Percentiles rank a stretch among this genome's conserved stretches.
These are phyloP conservation scores for Pinna nobilis DNA, from an alignment of 1,140 invertebrate genomes.

Conservation along the genomic window DNA sequence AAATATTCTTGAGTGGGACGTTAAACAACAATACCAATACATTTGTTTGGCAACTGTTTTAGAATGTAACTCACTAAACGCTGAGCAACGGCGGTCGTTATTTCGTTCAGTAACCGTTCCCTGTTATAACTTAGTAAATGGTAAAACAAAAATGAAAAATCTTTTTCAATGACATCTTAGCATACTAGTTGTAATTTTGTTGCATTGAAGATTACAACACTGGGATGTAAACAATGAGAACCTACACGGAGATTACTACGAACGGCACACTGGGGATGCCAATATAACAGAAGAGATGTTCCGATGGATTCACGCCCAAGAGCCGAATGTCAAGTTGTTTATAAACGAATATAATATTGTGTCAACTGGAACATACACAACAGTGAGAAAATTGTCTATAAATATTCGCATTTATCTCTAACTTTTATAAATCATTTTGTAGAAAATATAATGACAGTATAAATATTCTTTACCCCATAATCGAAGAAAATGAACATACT, in stretches of 20 bases:
- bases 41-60: no score
- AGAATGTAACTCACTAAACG: no score
- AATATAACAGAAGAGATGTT: slow-evolving; percentile 60
- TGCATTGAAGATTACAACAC: slow-evolving; percentile 36
- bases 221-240: slow-evolving; percentile 70
- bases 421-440: no score
- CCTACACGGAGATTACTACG: slow-evolving; percentile 51
- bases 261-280: slow-evolving; percentile 38
- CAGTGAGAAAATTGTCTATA: slow-evolving; percentile 41
- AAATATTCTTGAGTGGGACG: no score
- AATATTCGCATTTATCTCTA: no score
- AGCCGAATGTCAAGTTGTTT: slow-evolving; percentile 55
- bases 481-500: not conserved
- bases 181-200: not conserved
- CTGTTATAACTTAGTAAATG: no score
- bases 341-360: slow-evolving; percentile 64
- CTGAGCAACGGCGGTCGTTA: no score
- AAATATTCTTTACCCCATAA: not conserved
- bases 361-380: slow-evolving; percentile 17
- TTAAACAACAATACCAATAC: no score
- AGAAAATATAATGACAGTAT: not conserved
- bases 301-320: slow-evolving; percentile 41
- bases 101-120: no score
- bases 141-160: no score
- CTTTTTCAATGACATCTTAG: no score